phyloP scores from a whole-genome alignment of 2,888 invertebrate genomes.

The Ormia ochracea region DNA sequence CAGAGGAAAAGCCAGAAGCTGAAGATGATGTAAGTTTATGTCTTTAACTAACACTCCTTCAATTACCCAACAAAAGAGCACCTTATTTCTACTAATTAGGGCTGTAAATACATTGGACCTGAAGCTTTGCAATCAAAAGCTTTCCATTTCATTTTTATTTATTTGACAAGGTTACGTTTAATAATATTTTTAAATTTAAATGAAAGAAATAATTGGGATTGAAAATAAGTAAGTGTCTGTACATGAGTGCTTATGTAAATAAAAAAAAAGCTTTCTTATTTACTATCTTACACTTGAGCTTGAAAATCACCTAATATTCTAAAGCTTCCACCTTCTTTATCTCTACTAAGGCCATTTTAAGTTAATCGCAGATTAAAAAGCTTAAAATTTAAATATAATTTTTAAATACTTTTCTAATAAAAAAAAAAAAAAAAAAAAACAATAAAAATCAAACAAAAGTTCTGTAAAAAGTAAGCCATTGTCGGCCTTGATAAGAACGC shows the following conservation, averaged over 20 bases:
- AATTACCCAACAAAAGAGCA: conserved; percentile 18
- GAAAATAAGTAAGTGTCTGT: not conserved
- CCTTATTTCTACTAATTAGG: conserved; percentile 12
- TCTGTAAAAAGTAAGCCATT: conserved; percentile 76
- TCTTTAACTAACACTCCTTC: not conserved
- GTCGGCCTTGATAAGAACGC: conserved; percentile 71
- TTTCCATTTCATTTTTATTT: conserved; percentile 1
- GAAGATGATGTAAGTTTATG: conserved; percentile 49
- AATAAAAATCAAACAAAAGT: too few relatives aligned
- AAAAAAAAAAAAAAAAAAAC: not conserved
- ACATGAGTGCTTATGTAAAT: not conserved
- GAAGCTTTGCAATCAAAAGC: conserved; percentile 23
- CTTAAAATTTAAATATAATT: conserved; percentile 1
- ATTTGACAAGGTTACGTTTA: conserved; percentile 2
- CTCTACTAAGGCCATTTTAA: not conserved
- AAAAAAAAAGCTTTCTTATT: not conserved
- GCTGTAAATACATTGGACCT: conserved; percentile 14
- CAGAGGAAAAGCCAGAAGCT: conserved; percentile 38
- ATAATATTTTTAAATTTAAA: conserved; percentile 14
- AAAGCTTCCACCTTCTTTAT: conserved; percentile 1
- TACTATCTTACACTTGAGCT: not conserved
- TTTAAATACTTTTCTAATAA: not conserved
- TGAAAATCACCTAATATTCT: not conserved
- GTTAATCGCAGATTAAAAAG: not conserved
- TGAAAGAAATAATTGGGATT: conserved; percentile 61